Evolutionary conservation across 2,888 invertebrate genomes (phyloP), one percentile per base, ranked within the genome.

Genomic region (Marronus borbonicus): DNA sequence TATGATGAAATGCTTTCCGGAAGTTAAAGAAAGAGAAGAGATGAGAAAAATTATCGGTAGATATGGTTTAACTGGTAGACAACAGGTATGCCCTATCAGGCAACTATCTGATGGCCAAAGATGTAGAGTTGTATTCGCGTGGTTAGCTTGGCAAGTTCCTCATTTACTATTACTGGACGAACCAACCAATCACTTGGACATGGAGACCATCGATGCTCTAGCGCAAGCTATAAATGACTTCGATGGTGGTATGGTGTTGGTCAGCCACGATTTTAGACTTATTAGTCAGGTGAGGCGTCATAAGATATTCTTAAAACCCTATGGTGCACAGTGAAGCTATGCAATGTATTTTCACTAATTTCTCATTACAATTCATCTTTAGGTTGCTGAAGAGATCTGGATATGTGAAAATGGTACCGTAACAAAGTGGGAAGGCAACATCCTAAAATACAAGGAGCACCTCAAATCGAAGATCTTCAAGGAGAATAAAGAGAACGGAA

Each of bases 311-410:
- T 31, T 36, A 36, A 36, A 36, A 36, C 31, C 5, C 5, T 58
- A 58, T 1, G 44, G 12, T 12, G 44, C 44, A 1, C 8, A 12
- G 14, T 17, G 36, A 62, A n/a, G 3, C 24, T 62, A 70, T 75
- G 10, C 8, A 65, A 44, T 65, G 65, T 44, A 24, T 74, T 14
- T 17, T 80, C 50, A 74, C 74, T 44, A 20, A 50, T 70, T 50
- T 36, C 31, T 36, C 31, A 31, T 31, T 31, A 3, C 31, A 31
- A 31, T 31, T 31, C 31, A 36, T 36, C 0, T 87, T 69, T 85
- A 98, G 98, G 99, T 99, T 49, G 99, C 99, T 10, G 95, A 99
- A 88, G 98, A 98, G 89, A 99, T 99, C 88, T 99, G 99, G 99
- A 95, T 99, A 64, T 99, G 99, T 89, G 98, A 99, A 88, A 96